Evolutionary conservation across 2,888 invertebrate genomes (phyloP).

Genomic region (Athripsodes cinereus): DNA sequence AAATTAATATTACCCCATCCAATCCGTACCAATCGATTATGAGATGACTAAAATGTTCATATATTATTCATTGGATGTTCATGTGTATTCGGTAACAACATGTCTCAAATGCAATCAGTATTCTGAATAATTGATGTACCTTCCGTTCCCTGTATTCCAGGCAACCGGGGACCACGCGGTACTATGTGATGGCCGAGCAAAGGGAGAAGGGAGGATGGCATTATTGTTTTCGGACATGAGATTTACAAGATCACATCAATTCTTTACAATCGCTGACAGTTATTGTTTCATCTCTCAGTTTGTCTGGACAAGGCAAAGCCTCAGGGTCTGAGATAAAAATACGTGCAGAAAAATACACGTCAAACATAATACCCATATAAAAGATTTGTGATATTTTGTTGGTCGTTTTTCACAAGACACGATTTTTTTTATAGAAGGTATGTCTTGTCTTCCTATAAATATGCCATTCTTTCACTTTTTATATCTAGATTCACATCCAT

Average conservation of each 20-base stretch:
- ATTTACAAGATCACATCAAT: constrained; percentile 32
- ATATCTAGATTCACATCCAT: too few species aligned
- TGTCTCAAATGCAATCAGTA: constrained; percentile 50
- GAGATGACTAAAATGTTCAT: constrained; percentile 35
- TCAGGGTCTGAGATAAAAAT: not conserved
- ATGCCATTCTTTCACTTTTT: too few species aligned
- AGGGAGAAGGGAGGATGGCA: constrained; percentile 31
- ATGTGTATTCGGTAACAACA: constrained; percentile 15
- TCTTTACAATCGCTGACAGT: constrained; percentile 8
- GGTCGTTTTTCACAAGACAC: too few species aligned
- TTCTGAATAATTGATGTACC: constrained; percentile 47
- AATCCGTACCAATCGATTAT: constrained; percentile 27
- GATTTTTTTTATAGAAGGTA: too few species aligned
- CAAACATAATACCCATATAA: too few species aligned
- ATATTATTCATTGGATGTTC: constrained; percentile 24
- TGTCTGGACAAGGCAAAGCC: not conserved
- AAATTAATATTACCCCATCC: too few species aligned
- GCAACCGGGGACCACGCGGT: constrained; percentile 2
- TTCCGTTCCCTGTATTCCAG: not conserved
- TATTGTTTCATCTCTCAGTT: not conserved
- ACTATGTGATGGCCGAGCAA: constrained; percentile 12
- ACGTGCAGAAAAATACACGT: not conserved
- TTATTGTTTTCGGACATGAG: constrained; percentile 46
- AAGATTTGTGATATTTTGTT: not conserved
- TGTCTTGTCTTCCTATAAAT: too few species aligned